Percentiles rank a stretch among this genome's conserved stretches.
Conservation (phyloP, 2,113 vertebrate species). For the Genyomyrus donnyi region DNA sequence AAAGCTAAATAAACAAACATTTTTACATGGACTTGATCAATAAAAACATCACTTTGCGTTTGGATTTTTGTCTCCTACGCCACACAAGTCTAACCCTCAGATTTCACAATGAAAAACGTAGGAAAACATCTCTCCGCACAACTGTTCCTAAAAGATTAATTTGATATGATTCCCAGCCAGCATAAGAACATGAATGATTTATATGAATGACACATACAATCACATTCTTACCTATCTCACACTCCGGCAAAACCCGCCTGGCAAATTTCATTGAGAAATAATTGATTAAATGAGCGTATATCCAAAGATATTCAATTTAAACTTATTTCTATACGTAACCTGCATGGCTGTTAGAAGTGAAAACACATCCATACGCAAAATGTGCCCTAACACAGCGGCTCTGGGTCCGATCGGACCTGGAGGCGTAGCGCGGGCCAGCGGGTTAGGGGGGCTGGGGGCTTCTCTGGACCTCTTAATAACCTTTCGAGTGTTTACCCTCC, state of each 20-base stretch:
- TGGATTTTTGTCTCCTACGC: neutral
- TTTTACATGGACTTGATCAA: neutral
- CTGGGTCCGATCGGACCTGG: neutral
- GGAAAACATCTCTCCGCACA: neutral
- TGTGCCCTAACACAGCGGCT: neutral
- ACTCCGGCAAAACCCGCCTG: neutral
- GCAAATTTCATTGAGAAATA: neutral
- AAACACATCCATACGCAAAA: neutral
- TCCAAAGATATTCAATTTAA: neutral
- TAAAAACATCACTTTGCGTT: neutral
- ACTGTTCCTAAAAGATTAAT: neutral
- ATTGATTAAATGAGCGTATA: neutral
- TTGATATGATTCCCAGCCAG: neutral
- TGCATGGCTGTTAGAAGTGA: neutral
- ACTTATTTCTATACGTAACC: neutral
- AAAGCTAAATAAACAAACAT: neutral
- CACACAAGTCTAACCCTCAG: neutral
- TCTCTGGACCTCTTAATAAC: neutral
- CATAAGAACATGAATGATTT: neutral
- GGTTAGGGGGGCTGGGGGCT: neutral
- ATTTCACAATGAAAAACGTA: neutral
- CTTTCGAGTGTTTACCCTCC: neutral
- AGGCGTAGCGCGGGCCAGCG: neutral
- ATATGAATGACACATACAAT: neutral
- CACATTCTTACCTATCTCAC: neutral